These are phyloP conservation scores for Benthosema pterotum DNA, from an alignment of 2,797 vertebrate genomes.

Conservation along the genomic window DNA sequence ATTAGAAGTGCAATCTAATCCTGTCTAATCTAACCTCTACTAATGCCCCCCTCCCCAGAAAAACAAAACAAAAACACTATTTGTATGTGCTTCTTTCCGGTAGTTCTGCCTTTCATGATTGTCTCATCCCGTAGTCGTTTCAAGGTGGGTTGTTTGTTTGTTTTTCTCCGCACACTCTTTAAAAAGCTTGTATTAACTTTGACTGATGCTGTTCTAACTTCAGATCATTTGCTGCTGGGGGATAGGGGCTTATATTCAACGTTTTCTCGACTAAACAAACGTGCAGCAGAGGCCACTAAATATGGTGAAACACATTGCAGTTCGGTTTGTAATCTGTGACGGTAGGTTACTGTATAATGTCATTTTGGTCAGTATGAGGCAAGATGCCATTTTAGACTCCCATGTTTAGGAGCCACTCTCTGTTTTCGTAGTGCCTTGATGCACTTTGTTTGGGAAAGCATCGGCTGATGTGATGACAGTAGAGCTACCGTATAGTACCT, in stretches of 20 bases:
- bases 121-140: constrained; percentile 17
- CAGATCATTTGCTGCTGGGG: constrained; percentile 70
- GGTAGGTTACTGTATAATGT: constrained; percentile 39
- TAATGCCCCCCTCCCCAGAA: constrained; percentile 10
- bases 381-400: constrained; percentile 65
- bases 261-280: constrained; percentile 48
- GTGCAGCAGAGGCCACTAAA: constrained; percentile 69
- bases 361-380: constrained; percentile 57
- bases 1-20: no score
- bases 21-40: constrained; percentile 25
- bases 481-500: constrained; percentile 70
- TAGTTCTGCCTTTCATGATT: constrained; percentile 45
- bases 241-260: constrained; percentile 59
- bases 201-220: constrained; percentile 67
- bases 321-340: constrained; percentile 52
- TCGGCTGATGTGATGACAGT: constrained; percentile 59
- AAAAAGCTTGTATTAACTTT: constrained; percentile 45
- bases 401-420: constrained; percentile 68
- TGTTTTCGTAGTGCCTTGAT: constrained; percentile 81
- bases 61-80: constrained; percentile 11
- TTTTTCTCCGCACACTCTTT: neutral
- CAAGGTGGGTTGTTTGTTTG: no score
- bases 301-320: constrained; percentile 59
- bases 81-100: constrained; percentile 47
- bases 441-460: constrained; percentile 77